A percentile compares a stretch with the other conserved stretches of the same genome.
phyloP scores from a whole-genome alignment of 2,888 invertebrate species.

The Latrodectus elegans region DNA sequence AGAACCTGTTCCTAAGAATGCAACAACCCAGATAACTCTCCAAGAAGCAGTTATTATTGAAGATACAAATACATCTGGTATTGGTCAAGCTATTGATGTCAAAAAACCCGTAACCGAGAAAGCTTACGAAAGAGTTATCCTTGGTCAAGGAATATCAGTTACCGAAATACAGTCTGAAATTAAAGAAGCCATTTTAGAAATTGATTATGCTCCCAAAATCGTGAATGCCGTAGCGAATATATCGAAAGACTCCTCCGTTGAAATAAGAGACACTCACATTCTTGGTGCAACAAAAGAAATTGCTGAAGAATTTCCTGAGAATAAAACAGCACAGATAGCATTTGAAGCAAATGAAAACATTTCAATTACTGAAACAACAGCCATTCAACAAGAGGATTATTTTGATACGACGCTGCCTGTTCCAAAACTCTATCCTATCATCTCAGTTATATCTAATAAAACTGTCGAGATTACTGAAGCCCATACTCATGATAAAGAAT shows the following conservation, averaged over 20 bases:
- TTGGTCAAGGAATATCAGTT: slow-evolving; percentile 45
- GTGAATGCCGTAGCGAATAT: slow-evolving; percentile 30
- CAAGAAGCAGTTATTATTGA: slow-evolving; percentile 58
- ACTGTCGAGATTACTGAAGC: slow-evolving; percentile 55
- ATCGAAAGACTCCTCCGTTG: slow-evolving; percentile 26
- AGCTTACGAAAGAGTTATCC: slow-evolving; percentile 40
- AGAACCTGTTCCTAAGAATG: slow-evolving; percentile 24
- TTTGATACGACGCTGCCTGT: slow-evolving; percentile 3
- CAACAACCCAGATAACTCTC: slow-evolving; percentile 24
- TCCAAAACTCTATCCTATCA: slow-evolving; percentile 6
- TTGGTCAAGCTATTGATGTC: slow-evolving; percentile 25
- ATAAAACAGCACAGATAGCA: slow-evolving; percentile 72
- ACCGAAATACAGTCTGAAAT: slow-evolving; percentile 56
- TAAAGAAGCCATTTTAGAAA: slow-evolving; percentile 28
- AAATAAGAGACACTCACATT: slow-evolving; percentile 35
- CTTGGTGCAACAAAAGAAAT: slow-evolving; percentile 49
- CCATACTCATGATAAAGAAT: slow-evolving; percentile 63
- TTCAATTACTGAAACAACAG: slow-evolving; percentile 46
- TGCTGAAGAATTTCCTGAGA: slow-evolving; percentile 14
- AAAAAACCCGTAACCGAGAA: slow-evolving; percentile 30
- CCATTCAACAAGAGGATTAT: slow-evolving; percentile 35
- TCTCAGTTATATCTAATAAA: slow-evolving; percentile 42
- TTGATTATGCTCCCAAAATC: slow-evolving; percentile 32
- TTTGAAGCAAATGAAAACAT: slow-evolving; percentile 47
- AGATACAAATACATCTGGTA: slow-evolving; percentile 31